These are phyloP conservation scores for Scalopus aquaticus DNA, from an alignment of 2,113 vertebrate species.

Conservation along the genomic window DNA sequence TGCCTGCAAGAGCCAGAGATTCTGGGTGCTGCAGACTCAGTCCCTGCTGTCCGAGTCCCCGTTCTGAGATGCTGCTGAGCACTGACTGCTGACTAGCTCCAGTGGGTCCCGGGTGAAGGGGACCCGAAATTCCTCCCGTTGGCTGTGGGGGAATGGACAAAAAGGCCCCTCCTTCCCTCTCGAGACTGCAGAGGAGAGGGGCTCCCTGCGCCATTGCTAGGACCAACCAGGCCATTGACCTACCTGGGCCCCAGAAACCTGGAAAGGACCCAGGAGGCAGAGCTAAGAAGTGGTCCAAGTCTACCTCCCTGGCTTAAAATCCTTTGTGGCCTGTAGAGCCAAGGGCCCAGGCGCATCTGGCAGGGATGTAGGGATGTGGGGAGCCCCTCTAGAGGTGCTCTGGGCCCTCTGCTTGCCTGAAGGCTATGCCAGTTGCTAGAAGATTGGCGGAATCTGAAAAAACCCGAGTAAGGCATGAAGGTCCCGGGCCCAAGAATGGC, in stretches of 20 bases:
- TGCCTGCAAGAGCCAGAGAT: neutral
- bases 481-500: neutral
- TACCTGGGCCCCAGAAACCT: neutral
- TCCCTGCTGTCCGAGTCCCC: neutral
- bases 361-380: neutral
- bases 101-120: neutral
- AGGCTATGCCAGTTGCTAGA: neutral
- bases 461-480: accelerated
- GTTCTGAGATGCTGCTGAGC: neutral
- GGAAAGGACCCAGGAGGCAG: neutral
- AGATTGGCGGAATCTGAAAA: neutral
- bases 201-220: neutral
- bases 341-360: neutral
- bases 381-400: neutral
- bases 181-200: neutral
- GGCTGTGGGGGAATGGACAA: neutral
- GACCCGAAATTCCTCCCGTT: neutral
- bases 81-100: neutral
- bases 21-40: neutral
- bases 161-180: neutral
- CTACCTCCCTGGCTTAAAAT: neutral
- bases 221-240: neutral
- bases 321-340: neutral
- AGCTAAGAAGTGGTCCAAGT: neutral
- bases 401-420: neutral